Percentiles rank a stretch among this genome's conserved stretches.
These are phyloP conservation scores for Cephalopachus bancanus DNA, from an alignment of 2,797 vertebrate species.

Conservation along the genomic window DNA sequence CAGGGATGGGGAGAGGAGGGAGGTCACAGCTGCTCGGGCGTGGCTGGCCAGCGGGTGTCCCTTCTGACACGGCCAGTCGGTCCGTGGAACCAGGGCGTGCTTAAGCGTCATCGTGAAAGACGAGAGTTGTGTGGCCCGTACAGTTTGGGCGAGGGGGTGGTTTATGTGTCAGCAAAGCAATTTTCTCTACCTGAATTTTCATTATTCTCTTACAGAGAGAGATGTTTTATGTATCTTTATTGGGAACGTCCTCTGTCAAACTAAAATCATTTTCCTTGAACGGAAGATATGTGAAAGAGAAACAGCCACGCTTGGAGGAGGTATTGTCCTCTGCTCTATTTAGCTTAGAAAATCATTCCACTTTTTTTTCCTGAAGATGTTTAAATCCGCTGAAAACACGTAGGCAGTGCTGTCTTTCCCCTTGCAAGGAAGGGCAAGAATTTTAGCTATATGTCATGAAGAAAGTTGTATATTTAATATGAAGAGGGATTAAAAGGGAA, in stretches of 20 bases:
- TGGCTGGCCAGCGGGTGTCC: conserved; percentile 66
- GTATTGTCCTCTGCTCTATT: conserved; percentile 81
- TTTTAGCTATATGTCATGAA: conserved; percentile 80
- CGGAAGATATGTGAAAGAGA: conserved; percentile 81
- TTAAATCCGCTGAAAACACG: conserved; percentile 82
- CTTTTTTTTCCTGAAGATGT: conserved; percentile 73
- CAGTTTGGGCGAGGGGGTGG: neutral
- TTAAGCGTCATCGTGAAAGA: conserved; percentile 79
- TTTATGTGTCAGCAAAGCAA: conserved; percentile 61
- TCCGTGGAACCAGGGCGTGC: conserved; percentile 80
- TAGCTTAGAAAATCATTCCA: conserved; percentile 76
- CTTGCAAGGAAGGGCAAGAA: conserved; percentile 68
- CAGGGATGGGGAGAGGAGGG: conserved; percentile 75
- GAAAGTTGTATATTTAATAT: conserved; percentile 84
- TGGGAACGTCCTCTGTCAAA: conserved; percentile 81
- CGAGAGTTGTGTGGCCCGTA: conserved; percentile 67
- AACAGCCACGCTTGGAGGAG: conserved; percentile 79
- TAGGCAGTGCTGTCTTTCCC: conserved; percentile 69
- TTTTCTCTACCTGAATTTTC: conserved; percentile 74
- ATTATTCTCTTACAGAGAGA: conserved; percentile 80
- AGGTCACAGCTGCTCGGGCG: conserved; percentile 68
- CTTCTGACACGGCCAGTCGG: conserved; percentile 14
- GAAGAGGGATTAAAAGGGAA: conserved; percentile 86
- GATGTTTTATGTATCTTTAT: conserved; percentile 78
- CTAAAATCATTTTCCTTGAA: conserved; percentile 70